Evolutionary conservation across 2,888 invertebrate genomes (phyloP).

Genomic region (Alcis repandata): DNA sequence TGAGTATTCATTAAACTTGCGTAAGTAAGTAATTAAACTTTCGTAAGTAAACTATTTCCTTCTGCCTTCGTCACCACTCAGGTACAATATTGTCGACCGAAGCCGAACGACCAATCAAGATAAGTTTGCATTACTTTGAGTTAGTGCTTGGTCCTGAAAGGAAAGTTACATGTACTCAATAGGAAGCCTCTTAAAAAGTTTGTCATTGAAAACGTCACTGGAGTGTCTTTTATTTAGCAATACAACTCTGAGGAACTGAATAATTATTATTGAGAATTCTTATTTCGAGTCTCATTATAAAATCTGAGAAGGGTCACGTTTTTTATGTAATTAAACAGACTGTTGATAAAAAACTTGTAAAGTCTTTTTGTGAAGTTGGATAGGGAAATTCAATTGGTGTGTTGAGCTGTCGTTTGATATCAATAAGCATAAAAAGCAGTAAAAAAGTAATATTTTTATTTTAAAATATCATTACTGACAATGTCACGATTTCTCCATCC

Average conservation of each 20-base stretch:
- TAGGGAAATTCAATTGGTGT: no score
- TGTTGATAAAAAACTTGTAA: no score
- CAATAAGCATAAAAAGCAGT: no score
- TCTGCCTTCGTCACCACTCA: constrained; percentile 14
- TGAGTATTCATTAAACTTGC: background rate
- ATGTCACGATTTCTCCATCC: no score
- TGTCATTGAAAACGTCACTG: constrained; percentile 60
- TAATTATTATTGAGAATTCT: constrained; percentile 51
- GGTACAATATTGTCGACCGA: constrained; percentile 48
- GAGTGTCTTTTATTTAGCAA: constrained; percentile 64
- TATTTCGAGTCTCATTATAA: constrained; percentile 68
- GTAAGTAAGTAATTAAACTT: background rate
- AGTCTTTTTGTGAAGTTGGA: no score
- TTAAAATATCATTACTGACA: no score
- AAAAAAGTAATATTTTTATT: no score
- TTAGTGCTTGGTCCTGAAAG: constrained; percentile 56
- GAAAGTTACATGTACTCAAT: constrained; percentile 76
- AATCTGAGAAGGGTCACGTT: constrained; percentile 67
- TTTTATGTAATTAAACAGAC: constrained; percentile 48
- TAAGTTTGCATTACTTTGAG: constrained; percentile 65
- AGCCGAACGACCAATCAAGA: constrained; percentile 59
- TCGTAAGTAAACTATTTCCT: constrained; percentile 7
- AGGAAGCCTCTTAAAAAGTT: constrained; percentile 70
- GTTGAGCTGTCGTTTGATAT: no score
- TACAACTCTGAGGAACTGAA: constrained; percentile 69